These are phyloP conservation scores for Ophiodon elongatus DNA, from an alignment of 2,113 vertebrate species.

Conservation along the genomic window DNA sequence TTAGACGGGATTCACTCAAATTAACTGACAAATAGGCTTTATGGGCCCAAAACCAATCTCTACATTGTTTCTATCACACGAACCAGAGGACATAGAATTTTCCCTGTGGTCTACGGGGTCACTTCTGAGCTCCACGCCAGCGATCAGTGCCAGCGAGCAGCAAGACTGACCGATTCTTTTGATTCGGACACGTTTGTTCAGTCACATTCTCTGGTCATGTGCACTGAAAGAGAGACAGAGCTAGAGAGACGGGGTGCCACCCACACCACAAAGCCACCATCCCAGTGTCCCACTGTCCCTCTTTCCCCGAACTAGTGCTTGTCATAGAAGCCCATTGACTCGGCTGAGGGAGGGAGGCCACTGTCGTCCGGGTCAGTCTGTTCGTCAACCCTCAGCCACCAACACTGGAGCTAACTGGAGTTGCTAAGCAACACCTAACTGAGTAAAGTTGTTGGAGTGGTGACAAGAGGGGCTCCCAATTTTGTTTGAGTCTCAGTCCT, in stretches of 20 bases:
- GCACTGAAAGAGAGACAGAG: constrained; percentile 50
- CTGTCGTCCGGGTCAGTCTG: constrained; percentile 68
- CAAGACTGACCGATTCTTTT: constrained; percentile 46
- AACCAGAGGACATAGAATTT: constrained; percentile 13
- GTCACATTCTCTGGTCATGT: constrained; percentile 66
- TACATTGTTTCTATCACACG: not conserved
- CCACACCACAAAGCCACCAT: constrained; percentile 67
- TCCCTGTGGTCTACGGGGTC: not conserved
- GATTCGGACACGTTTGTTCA: constrained; percentile 58
- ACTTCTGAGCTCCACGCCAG: constrained; percentile 22
- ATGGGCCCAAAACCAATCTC: not conserved
- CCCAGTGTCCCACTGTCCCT: constrained; percentile 58
- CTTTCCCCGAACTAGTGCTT: constrained; percentile 47
- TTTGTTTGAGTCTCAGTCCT: constrained; percentile 58
- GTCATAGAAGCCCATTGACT: constrained; percentile 77
- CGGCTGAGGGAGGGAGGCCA: constrained; percentile 53
- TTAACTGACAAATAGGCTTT: not conserved
- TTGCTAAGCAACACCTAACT: constrained; percentile 82
- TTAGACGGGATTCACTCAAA: not conserved
- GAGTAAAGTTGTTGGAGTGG: constrained; percentile 73
- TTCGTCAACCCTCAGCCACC: constrained; percentile 58
- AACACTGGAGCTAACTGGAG: constrained; percentile 54
- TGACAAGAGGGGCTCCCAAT: constrained; percentile 69
- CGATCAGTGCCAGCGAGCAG: constrained; percentile 25
- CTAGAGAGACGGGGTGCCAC: constrained; percentile 47